A percentile compares a stretch with the other conserved stretches of the same genome.
phyloP scores from a whole-genome alignment of 2,113 vertebrate species.

The Apteryx mantelli region DNA sequence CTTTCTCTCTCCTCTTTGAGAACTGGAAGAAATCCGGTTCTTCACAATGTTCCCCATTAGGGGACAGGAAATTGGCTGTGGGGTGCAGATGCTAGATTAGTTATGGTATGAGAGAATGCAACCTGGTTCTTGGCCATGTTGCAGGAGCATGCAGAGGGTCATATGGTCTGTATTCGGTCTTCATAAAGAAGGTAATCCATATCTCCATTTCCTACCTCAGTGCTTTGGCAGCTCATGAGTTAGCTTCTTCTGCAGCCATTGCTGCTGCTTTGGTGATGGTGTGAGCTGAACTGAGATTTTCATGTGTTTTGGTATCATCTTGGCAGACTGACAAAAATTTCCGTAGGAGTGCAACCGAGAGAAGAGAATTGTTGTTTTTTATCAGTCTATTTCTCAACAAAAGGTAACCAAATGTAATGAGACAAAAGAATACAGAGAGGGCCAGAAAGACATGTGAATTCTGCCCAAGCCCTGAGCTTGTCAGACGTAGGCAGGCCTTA shows the following conservation, averaged over 20 bases:
- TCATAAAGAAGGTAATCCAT: slow-evolving; percentile 3
- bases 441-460: neutral
- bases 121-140: neutral
- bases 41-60: neutral
- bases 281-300: slow-evolving; percentile 18
- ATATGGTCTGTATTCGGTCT: neutral
- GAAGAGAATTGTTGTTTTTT: neutral
- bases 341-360: neutral
- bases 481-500: neutral
- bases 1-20: neutral
- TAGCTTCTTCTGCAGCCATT: neutral
- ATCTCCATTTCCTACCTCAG: neutral
- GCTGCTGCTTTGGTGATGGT: neutral
- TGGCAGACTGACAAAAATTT: neutral
- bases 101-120: neutral
- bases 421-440: neutral
- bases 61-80: neutral
- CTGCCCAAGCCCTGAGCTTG: neutral
- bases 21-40: neutral
- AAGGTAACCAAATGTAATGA: neutral
- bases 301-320: neutral
- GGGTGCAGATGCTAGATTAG: neutral
- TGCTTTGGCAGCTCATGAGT: neutral
- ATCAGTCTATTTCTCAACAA: slow-evolving; percentile 9
- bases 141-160: neutral